Conservation (phyloP, 2,888 invertebrate species). For the Hemaris fuciformis region DNA sequence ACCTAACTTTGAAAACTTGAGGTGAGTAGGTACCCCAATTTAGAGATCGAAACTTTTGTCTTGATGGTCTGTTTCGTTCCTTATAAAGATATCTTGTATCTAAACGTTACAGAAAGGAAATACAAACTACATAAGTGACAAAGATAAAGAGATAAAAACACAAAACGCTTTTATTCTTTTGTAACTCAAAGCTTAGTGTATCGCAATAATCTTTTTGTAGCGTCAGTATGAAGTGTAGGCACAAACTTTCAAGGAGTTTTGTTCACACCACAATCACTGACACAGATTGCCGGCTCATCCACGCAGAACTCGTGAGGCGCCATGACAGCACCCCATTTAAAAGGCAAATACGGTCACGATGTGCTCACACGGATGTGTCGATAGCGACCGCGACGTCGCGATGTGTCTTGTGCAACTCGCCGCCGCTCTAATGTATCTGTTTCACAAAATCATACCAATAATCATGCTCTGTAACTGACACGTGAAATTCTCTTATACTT, state of each 20-base stretch:
- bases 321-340: slow-evolving; percentile 65
- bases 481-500: background rate
- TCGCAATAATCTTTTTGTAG: slow-evolving; percentile 1
- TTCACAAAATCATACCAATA: background rate
- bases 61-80: no score
- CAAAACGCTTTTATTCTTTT: background rate
- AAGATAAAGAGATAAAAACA: background rate
- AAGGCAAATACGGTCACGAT: slow-evolving; percentile 75
- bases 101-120: background rate
- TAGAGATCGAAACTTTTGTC: no score
- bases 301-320: slow-evolving; percentile 69
- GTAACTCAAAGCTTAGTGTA: background rate
- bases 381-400: slow-evolving; percentile 41
- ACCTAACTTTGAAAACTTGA: no score
- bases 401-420: slow-evolving; percentile 42
- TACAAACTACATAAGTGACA: background rate
- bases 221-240: background rate
- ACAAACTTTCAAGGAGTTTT: slow-evolving; percentile 35
- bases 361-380: slow-evolving; percentile 53
- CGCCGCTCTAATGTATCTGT: slow-evolving; percentile 33
- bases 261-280: slow-evolving; percentile 52
- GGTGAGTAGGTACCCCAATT: no score
- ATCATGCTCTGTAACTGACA: background rate
- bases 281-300: slow-evolving; percentile 64
- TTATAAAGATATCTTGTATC: background rate